Evolutionary conservation across 2,888 invertebrate species (phyloP).

Genomic region (Eupithecia abbreviata): DNA sequence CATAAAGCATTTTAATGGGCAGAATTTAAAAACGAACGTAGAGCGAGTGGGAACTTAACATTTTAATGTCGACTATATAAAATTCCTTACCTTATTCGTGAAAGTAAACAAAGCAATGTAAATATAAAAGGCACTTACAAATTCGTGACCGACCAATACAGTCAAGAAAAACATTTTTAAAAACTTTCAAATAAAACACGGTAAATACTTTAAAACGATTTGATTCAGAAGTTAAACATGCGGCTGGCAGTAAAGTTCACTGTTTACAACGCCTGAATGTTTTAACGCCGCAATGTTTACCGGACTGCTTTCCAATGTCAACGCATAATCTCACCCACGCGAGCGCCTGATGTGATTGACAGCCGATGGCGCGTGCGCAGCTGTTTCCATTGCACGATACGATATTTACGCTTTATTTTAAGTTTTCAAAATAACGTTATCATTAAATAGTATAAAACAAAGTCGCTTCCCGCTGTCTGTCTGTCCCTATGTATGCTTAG

Average conservation of each 20-base stretch:
- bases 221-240: constrained; percentile 31
- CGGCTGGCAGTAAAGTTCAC: constrained; percentile 36
- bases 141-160: constrained; percentile 17
- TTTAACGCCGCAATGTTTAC: constrained; percentile 60
- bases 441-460: no score
- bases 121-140: constrained; percentile 5
- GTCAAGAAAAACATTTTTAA: constrained; percentile 18
- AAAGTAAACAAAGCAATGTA: not conserved
- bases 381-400: constrained; percentile 56
- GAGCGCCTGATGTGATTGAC: constrained; percentile 63
- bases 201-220: constrained; percentile 24
- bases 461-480: no score
- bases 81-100: not conserved
- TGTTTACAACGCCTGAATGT: constrained; percentile 50
- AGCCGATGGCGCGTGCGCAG: constrained; percentile 47
- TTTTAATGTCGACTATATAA: not conserved
- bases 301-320: constrained; percentile 72
- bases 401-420: constrained; percentile 9
- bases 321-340: constrained; percentile 67
- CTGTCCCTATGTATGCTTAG: no score
- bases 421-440: not conserved
- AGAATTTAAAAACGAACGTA: not conserved
- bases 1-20: no score
- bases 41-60: not conserved
- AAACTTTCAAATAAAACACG: constrained; percentile 13